Percentiles rank a stretch among this genome's conserved stretches.
phyloP scores from a whole-genome alignment of 2,113 vertebrate species.

The Colinus virginianus region DNA sequence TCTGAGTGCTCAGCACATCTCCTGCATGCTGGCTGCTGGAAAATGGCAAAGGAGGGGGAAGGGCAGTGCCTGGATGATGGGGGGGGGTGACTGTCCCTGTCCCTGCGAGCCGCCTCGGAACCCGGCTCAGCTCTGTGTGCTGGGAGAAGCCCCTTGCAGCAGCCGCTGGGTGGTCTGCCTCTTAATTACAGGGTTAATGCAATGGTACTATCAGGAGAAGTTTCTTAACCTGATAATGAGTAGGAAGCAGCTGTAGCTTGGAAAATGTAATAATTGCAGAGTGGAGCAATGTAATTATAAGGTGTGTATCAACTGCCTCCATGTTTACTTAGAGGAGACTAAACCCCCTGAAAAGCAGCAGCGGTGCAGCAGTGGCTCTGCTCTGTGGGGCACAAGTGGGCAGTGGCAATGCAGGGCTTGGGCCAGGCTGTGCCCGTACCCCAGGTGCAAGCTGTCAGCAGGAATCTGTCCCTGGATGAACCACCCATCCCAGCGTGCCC shows the following conservation, averaged over 20 bases:
- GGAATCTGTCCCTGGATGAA: background rate
- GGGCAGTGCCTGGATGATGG: background rate
- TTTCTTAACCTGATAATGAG: constrained; percentile 77
- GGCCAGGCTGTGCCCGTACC: rapidly evolving
- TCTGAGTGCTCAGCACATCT: rapidly evolving
- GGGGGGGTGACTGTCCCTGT: background rate
- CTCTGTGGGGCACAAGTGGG: background rate
- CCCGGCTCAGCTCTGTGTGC: background rate
- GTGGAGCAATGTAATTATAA: constrained; percentile 73
- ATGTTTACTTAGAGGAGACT: constrained; percentile 60
- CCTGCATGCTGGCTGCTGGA: rapidly evolving
- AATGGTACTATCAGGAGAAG: constrained; percentile 66
- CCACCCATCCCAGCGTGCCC: background rate
- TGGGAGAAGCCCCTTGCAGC: background rate
- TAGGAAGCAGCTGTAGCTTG: constrained; percentile 77
- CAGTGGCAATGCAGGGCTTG: rapidly evolving
- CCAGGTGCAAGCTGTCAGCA: background rate
- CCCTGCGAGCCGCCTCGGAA: background rate
- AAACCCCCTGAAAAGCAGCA: constrained; percentile 43
- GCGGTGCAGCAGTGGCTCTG: background rate
- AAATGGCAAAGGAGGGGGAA: background rate
- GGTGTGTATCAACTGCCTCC: constrained; percentile 70
- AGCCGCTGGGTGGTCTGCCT: constrained; percentile 65
- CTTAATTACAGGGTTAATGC: constrained; percentile 73
- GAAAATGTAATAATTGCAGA: constrained; percentile 79